Percentiles rank a stretch among this genome's conserved stretches.
phyloP scores from a whole-genome alignment of 2,888 invertebrate genomes.

The Rutpela maculata region DNA sequence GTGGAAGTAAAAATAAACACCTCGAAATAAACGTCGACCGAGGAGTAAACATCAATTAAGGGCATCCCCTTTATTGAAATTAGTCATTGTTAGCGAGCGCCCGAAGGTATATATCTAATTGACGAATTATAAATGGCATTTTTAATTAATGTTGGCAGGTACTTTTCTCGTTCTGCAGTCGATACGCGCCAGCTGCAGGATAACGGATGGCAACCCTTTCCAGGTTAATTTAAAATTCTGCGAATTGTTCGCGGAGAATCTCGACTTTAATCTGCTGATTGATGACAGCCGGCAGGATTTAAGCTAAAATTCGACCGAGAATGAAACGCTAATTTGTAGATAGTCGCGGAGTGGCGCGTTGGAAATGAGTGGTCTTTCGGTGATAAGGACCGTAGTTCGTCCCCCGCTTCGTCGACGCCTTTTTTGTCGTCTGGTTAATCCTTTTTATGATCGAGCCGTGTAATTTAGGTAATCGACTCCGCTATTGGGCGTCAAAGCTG shows the following conservation, averaged over 20 bases:
- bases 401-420: background rate
- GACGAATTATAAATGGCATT: conserved; percentile 35
- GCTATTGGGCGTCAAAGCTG: background rate
- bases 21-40: background rate
- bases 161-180: conserved; percentile 10
- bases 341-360: background rate
- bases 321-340: conserved; percentile 33
- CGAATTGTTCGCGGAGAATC: conserved; percentile 24
- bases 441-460: conserved; percentile 12
- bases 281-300: conserved; percentile 33
- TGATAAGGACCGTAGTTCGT: conserved; percentile 4
- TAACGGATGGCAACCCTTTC: conserved; percentile 18
- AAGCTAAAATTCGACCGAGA: conserved; percentile 31
- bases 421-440: conserved; percentile 16
- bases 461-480: conserved; percentile 7
- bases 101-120: conserved; percentile 14
- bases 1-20: too few relatives aligned
- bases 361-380: conserved; percentile 17
- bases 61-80: background rate
- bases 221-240: conserved; percentile 35
- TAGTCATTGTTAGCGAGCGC: conserved; percentile 23
- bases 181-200: background rate
- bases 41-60: conserved; percentile 9
- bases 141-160: conserved; percentile 27
- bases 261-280: conserved; percentile 42